Conservation (phyloP, 2,113 vertebrate species). For the Mormoops blainvillei region DNA sequence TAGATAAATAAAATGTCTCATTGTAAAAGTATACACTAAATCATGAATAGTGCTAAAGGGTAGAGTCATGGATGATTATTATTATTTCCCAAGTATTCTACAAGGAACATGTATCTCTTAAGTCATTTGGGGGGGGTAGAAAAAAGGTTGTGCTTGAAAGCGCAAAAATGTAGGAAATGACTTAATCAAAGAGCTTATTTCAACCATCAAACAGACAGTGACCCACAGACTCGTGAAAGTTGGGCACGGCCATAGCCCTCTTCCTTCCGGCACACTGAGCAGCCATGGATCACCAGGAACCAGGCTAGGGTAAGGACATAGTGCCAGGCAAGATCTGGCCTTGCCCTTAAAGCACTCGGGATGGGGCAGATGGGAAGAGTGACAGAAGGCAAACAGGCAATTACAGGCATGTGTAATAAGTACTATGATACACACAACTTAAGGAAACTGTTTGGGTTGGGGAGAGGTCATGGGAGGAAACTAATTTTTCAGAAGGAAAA, state of each 20-base stretch:
- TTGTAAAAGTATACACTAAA: background rate
- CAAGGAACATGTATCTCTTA: background rate
- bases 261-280: background rate
- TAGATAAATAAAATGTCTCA: background rate
- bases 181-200: background rate
- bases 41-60: background rate
- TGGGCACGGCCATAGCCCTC: background rate
- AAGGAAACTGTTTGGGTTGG: background rate
- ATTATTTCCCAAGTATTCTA: background rate
- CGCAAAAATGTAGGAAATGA: background rate
- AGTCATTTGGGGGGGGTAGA: background rate
- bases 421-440: background rate
- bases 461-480: background rate
- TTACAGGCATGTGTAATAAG: background rate
- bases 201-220: background rate
- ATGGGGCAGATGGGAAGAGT: background rate
- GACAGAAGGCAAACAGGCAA: background rate
- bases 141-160: background rate
- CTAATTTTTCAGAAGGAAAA: background rate
- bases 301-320: background rate
- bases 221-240: background rate
- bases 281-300: rapidly evolving
- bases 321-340: background rate
- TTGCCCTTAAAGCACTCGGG: background rate
- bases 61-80: background rate